phyloP scores from a whole-genome alignment of 2,797 vertebrate species.

The Helostoma temminkii region DNA sequence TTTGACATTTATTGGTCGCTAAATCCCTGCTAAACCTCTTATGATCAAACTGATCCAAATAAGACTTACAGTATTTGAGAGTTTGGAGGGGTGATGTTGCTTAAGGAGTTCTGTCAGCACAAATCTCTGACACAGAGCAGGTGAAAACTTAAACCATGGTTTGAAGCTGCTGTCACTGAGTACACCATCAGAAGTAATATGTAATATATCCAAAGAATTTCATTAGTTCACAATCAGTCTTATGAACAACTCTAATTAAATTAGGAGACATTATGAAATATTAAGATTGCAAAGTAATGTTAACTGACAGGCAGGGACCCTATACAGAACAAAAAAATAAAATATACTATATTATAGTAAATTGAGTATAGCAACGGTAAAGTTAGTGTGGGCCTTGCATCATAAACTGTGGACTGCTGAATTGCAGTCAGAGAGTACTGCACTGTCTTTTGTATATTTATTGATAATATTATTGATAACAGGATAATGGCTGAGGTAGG shows the following conservation, averaged over 20 bases:
- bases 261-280: background rate
- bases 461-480: conserved; percentile 9
- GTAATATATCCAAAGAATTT: no score
- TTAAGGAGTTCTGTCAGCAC: no score
- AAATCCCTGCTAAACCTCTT: no score
- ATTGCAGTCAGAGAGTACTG: background rate
- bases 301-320: no score
- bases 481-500: background rate
- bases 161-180: no score
- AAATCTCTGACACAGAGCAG: no score
- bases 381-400: background rate
- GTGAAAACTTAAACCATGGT: no score
- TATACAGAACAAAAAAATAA: conserved; percentile 7
- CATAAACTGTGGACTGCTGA: background rate
- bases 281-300: background rate
- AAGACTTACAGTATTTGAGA: no score
- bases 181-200: no score
- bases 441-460: conserved; percentile 13
- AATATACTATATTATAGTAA: background rate
- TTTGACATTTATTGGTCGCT: no score
- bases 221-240: background rate
- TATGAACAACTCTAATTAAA: conserved; percentile 6
- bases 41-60: no score
- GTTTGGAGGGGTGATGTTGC: no score
- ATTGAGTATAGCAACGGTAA: conserved; percentile 1